phyloP scores from a whole-genome alignment of 2,113 vertebrate species.

The Rhizomys pruinosus region DNA sequence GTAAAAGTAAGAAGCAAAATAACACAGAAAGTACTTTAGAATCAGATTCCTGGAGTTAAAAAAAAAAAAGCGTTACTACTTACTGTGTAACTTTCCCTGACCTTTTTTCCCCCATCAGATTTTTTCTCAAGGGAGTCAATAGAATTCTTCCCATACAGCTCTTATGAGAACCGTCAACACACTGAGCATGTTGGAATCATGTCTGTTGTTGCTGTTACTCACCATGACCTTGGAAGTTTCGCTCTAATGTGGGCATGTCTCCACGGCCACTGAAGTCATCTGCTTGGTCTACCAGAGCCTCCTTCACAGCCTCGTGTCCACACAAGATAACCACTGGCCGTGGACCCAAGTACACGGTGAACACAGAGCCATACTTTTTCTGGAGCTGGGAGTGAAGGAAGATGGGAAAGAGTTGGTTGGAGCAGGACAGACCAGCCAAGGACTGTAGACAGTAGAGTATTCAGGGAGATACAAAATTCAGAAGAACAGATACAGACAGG shows the following conservation, averaged over 20 bases:
- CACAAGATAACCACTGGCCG: slow-evolving; percentile 82
- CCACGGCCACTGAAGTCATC: slow-evolving; percentile 84
- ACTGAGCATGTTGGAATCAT: background rate
- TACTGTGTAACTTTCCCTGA: background rate
- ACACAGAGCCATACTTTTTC: slow-evolving; percentile 83
- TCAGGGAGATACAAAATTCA: background rate
- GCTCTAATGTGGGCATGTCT: slow-evolving; percentile 78
- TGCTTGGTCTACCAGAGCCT: slow-evolving; percentile 80
- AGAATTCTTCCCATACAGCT: background rate
- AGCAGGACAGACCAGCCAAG: background rate
- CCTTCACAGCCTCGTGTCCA: slow-evolving; percentile 83
- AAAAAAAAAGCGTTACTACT: background rate
- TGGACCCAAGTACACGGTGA: slow-evolving; percentile 82
- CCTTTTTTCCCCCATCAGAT: background rate
- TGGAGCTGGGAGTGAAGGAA: slow-evolving; percentile 74
- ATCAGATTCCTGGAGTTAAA: background rate
- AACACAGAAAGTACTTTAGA: background rate
- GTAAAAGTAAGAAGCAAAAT: background rate
- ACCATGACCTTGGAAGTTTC: slow-evolving; percentile 84
- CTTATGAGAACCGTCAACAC: background rate
- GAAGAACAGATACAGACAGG: background rate
- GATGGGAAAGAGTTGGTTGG: background rate
- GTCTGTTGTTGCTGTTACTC: slow-evolving; percentile 28
- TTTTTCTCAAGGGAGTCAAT: background rate
- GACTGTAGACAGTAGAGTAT: background rate